Evolutionary conservation across 1,140 invertebrate species (phyloP).

Genomic region (Micrasema minimum): DNA sequence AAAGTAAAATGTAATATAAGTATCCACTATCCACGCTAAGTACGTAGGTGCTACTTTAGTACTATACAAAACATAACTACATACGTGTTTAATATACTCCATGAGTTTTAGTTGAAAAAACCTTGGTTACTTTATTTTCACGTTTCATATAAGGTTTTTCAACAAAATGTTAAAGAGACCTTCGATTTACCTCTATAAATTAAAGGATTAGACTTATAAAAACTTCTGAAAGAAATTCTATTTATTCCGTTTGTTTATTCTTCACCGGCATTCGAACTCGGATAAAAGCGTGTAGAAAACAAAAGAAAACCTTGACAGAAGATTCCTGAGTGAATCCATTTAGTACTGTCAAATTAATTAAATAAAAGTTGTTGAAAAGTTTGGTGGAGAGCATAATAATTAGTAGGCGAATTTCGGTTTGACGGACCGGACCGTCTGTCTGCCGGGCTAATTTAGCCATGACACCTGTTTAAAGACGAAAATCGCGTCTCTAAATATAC

Average conservation of each 20-base stretch:
- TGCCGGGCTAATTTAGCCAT: not conserved
- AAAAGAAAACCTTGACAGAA: conserved; percentile 16
- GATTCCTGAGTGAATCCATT: not conserved
- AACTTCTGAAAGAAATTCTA: not conserved
- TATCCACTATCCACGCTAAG: no score
- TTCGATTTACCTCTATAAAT: no score
- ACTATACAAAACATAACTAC: no score
- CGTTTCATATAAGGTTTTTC: no score
- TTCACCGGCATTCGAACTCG: not conserved
- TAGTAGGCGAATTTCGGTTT: not conserved
- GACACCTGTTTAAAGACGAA: conserved; percentile 12
- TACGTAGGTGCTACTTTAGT: no score
- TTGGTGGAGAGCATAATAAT: not conserved
- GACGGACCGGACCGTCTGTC: conserved; percentile 8
- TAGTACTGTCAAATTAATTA: conserved; percentile 7
- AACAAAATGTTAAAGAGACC: no score
- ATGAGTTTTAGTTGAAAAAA: no score
- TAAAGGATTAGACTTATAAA: no score
- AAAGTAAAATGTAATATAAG: no score
- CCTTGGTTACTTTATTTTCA: no score
- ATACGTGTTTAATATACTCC: no score
- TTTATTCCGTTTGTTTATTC: conserved; percentile 7
- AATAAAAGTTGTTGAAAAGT: not conserved
- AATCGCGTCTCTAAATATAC: not conserved
- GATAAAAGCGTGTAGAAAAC: conserved; percentile 1